Conservation (phyloP, 2,113 vertebrate genomes). For the Oncorhynchus keta region DNA sequence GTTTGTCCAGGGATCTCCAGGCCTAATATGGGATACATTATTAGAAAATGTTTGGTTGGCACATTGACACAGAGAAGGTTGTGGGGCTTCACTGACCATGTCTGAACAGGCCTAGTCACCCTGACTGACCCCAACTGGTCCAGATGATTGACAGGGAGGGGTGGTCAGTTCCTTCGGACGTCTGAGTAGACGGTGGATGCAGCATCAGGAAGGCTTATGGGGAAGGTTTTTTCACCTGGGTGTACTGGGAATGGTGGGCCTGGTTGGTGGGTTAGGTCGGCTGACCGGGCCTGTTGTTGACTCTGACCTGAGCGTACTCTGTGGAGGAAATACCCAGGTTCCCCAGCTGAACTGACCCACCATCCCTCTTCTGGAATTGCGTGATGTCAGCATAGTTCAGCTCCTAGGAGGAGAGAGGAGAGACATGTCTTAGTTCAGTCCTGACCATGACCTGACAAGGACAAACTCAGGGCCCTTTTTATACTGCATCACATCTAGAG, state of each 20-base stretch:
- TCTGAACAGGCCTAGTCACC: not conserved
- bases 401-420: constrained; percentile 37
- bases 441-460: not conserved
- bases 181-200: not conserved
- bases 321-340: not conserved
- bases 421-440: not conserved
- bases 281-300: not conserved
- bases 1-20: too few relatives aligned
- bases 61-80: not conserved
- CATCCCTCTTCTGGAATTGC: not conserved
- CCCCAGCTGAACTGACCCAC: not conserved
- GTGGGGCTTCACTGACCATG: not conserved
- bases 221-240: fast-evolving
- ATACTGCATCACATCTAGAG: too few relatives aligned
- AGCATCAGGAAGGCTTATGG: not conserved
- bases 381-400: constrained; percentile 37
- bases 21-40: not conserved
- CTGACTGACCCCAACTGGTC: not conserved
- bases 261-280: constrained; percentile 20
- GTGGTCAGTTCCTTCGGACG: not conserved
- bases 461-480: not conserved
- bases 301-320: constrained; percentile 28
- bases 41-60: not conserved
- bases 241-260: not conserved
- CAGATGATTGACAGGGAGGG: not conserved